Evolutionary conservation across 2,113 vertebrate species (phyloP).

Genomic region (Limnothrissa miodon): DNA sequence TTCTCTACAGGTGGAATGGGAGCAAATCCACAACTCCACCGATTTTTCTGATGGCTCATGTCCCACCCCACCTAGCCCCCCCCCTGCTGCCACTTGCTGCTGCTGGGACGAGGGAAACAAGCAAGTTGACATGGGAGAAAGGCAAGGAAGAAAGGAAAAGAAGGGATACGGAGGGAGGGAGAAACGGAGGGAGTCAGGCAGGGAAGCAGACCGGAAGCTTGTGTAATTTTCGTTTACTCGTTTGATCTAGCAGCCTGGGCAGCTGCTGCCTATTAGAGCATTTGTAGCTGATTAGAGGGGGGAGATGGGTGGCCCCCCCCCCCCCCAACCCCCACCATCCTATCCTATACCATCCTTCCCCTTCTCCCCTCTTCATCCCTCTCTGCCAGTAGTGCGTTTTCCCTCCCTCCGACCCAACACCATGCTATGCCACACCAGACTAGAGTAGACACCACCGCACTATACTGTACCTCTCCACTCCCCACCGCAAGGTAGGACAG

Average conservation of each 20-base stretch:
- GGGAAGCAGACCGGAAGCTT: constrained; percentile 64
- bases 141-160: neutral
- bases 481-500: neutral
- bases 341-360: neutral
- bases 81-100: neutral
- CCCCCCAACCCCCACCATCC: constrained; percentile 39
- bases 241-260: constrained; percentile 70
- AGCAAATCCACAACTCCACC: neutral
- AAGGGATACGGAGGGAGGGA: neutral
- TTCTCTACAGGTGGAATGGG: neutral
- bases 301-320: constrained; percentile 72
- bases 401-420: neutral
- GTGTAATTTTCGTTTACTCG: constrained; percentile 65
- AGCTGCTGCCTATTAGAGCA: constrained; percentile 78
- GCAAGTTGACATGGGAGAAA: neutral
- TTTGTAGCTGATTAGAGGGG: constrained; percentile 76
- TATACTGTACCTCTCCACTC: no score
- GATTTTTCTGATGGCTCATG: neutral
- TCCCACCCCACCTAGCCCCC: neutral
- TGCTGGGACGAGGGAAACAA: neutral
- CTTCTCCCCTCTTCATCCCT: neutral
- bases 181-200: constrained; percentile 44
- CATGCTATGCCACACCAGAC: neutral
- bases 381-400: neutral
- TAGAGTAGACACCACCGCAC: no score